Conservation (phyloP, 2,888 invertebrate genomes). For the Drosophila merina region DNA sequence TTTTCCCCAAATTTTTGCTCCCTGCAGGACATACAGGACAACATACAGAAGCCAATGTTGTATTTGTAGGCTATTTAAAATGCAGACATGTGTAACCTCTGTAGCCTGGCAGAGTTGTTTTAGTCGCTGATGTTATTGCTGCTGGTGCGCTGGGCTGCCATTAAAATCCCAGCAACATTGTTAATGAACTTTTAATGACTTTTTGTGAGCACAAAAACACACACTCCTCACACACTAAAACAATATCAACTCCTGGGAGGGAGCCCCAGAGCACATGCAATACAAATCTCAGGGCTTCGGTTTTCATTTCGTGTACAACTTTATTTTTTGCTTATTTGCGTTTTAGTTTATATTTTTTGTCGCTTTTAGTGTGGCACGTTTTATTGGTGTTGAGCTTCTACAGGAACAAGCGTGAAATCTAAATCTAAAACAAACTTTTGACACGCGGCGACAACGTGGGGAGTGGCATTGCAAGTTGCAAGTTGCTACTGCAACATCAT, state of each 20-base stretch:
- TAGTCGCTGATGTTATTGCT: constrained; percentile 32
- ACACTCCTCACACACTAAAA: constrained; percentile 44
- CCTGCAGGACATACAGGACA: not conserved
- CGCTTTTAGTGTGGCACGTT: constrained; percentile 16
- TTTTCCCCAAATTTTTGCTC: not conserved
- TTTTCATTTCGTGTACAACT: constrained; percentile 15
- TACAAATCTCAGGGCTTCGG: constrained; percentile 53
- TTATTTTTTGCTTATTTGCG: not conserved
- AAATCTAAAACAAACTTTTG: constrained; percentile 49
- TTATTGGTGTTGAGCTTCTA: constrained; percentile 40
- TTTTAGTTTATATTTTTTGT: not conserved
- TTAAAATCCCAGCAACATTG: constrained; percentile 78
- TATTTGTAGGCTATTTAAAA: constrained; percentile 63
- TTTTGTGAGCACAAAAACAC: constrained; percentile 55
- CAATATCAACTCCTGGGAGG: constrained; percentile 30
- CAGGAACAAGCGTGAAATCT: constrained; percentile 66
- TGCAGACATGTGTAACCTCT: constrained; percentile 62
- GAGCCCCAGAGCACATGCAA: constrained; percentile 30
- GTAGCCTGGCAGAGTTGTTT: constrained; percentile 36
- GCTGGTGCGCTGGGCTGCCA: constrained; percentile 47
- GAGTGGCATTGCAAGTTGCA: constrained; percentile 3
- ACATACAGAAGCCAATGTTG: constrained; percentile 18
- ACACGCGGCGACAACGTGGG: constrained; percentile 15
- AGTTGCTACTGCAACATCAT: constrained; percentile 13
- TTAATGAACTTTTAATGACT: constrained; percentile 82